Evolutionary conservation across 1,140 invertebrate species (phyloP).

Genomic region (Gonioctena quinquepunctata): DNA sequence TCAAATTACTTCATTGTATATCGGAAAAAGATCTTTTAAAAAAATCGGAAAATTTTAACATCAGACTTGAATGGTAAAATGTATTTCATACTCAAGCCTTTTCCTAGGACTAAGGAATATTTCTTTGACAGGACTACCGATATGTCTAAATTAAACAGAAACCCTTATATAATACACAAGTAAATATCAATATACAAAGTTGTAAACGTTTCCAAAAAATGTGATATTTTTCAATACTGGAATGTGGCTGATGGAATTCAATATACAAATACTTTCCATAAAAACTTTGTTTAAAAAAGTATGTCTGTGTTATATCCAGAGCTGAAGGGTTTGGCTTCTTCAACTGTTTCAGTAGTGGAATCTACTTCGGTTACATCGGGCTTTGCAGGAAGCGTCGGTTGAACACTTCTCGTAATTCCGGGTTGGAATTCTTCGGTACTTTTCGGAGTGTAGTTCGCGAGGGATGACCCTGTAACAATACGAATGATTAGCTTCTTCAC

Average conservation of each 20-base stretch:
- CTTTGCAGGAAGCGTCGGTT: constrained; percentile 25
- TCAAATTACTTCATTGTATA: no score
- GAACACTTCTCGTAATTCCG: constrained; percentile 43
- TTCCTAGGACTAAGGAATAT: no score
- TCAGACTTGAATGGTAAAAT: no score
- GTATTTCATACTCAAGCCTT: no score
- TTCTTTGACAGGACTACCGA: background rate
- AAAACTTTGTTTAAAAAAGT: constrained; percentile 39
- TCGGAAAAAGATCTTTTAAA: no score
- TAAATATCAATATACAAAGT: constrained; percentile 11
- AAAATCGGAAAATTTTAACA: no score
- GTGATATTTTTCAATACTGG: constrained; percentile 17
- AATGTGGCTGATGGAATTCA: constrained; percentile 17
- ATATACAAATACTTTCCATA: background rate
- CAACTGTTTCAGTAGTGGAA: constrained; percentile 20
- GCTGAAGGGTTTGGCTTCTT: constrained; percentile 50
- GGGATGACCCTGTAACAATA: constrained; percentile 44
- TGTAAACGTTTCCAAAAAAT: constrained; percentile 24
- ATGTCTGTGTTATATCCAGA: constrained; percentile 51
- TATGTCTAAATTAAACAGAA: background rate
- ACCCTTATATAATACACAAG: background rate
- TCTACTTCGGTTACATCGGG: constrained; percentile 18
- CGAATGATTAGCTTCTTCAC: no score
- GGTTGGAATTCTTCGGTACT: constrained; percentile 49
- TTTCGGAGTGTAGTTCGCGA: constrained; percentile 53